Conservation (phyloP, 2,797 vertebrate genomes). For the Gambelia wislizenii region DNA sequence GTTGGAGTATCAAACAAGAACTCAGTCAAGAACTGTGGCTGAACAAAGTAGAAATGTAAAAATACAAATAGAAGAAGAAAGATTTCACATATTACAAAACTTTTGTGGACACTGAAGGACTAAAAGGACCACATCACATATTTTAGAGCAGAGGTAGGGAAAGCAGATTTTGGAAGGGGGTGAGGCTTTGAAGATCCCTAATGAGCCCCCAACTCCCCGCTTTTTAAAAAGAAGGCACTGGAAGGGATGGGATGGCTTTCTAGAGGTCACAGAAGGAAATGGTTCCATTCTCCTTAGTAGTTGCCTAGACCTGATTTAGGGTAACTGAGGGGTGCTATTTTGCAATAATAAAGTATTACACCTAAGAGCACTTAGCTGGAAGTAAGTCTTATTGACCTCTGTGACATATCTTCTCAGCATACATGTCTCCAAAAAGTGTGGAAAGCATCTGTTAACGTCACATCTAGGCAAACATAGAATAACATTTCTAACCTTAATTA, state of each 20-base stretch:
- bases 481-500: not conserved
- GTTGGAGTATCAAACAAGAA: not conserved
- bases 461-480: not conserved
- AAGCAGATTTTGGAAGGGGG: no score
- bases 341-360: not conserved
- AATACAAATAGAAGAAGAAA: not conserved
- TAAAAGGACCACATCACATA: not conserved
- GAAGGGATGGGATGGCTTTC: no score
- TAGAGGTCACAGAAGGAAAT: no score
- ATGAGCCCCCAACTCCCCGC: no score
- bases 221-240: no score
- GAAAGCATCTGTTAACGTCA: not conserved
- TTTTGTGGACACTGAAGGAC: not conserved
- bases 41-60: not conserved
- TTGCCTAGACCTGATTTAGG: not conserved
- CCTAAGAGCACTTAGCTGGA: not conserved
- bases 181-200: no score
- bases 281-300: no score
- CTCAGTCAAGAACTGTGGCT: conserved; percentile 3
- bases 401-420: not conserved
- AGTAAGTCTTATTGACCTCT: not conserved
- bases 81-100: not conserved
- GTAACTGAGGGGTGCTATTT: not conserved
- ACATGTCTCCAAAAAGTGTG: not conserved
- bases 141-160: no score